Percentiles rank a stretch among this genome's conserved stretches.
Evolutionary conservation across 2,797 vertebrate genomes (phyloP).

Genomic region (Tapirus indicus): DNA sequence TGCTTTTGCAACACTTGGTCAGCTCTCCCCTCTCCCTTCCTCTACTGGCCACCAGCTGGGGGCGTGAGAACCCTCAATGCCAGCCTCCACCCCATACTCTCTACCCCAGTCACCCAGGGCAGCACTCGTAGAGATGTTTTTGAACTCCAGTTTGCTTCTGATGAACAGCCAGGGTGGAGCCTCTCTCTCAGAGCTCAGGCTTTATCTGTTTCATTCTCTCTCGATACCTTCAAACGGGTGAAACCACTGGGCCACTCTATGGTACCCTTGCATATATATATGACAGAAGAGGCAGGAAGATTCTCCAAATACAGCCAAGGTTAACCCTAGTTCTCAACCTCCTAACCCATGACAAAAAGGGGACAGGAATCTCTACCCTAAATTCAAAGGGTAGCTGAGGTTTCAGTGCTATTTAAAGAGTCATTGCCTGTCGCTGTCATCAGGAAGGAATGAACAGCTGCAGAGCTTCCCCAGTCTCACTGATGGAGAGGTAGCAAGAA

Average conservation of each 20-base stretch:
- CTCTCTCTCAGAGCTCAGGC: background rate
- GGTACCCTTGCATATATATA: background rate
- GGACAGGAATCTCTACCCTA: background rate
- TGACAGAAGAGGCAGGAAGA: background rate
- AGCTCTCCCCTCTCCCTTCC: background rate
- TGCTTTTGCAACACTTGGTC: background rate
- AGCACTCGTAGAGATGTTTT: background rate
- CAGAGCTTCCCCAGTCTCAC: conserved; percentile 19
- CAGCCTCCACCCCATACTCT: background rate
- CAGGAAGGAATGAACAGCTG: conserved; percentile 56
- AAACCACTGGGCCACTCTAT: background rate
- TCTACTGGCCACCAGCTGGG: background rate
- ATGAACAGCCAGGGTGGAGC: background rate
- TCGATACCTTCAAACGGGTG: background rate
- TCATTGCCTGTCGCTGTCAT: background rate
- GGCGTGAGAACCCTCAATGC: fast-evolving
- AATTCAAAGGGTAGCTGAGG: conserved; percentile 23
- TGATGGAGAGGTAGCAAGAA: conserved; percentile 75
- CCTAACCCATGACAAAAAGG: background rate
- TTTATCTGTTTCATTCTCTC: background rate
- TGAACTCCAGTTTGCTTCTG: background rate
- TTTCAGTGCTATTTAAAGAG: background rate
- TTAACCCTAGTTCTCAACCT: conserved; percentile 11
- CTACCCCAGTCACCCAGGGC: background rate
- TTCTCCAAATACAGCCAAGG: background rate